Base-by-base conservation (phyloP, 1,140 invertebrate species). In the Homalodisca vitripennis region DNA sequence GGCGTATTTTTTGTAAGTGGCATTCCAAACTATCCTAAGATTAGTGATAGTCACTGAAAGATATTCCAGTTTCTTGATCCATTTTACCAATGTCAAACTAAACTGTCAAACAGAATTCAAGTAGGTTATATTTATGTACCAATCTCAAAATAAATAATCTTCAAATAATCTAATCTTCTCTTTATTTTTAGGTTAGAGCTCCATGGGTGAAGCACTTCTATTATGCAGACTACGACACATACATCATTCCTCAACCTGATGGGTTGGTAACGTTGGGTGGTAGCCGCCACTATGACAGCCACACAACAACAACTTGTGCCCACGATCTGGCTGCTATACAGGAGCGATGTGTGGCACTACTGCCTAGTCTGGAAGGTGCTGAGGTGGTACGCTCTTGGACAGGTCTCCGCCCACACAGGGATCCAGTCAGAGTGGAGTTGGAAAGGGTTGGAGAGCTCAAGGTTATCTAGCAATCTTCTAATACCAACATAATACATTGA, bases 151-250 rank as follows among this genome's bases (percentile, higher is more conserved):
- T 26, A 12, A 55, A 6, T 55, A 20, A 6, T 55, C 17, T 12
- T 6, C 51, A 20, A 55, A 26, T 6, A 12, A 20, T 12, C 24
- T 6, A 55, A 55, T 55, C 6, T 3, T 30, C 17, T 62, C 22
- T 10, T 10, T 60, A 3, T 60, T 67, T 71, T 51, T 72, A 90
- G 89, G 89, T 93, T 1, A 84, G 86, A 72, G 94, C 94, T 13
- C 94, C 94, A 0, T 97, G 94, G 93, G 80, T 97, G 3, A 94
- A 95, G 82, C 89, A 87, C 0, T 94, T 92, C 31, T 91, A 92
- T 76, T 95, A 93, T 75, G 88, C 85, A 0, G 92, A 95, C 74
- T 83, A 87, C 64, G 90, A 94, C 73, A 90, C 92, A 0, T 97
- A 97, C 77, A 85, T 97, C 6, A 87, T 96, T 66, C 94, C 95